phyloP scores from a whole-genome alignment of 2,888 invertebrate species.

The Philereme vetulata region DNA sequence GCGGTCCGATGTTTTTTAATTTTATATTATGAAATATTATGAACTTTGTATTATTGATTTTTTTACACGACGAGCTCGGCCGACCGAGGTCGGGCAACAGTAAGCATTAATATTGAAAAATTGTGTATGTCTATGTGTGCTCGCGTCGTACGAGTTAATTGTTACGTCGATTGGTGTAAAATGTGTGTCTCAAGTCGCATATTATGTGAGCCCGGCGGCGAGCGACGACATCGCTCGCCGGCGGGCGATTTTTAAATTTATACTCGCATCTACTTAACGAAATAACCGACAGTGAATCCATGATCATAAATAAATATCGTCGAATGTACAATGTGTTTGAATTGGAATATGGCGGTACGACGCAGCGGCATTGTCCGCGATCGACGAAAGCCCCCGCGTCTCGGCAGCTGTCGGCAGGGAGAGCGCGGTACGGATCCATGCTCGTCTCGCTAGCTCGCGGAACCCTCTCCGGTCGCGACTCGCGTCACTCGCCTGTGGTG shows the following conservation, averaged over 20 bases:
- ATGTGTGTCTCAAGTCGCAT: conserved; percentile 82
- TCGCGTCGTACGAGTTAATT: conserved; percentile 83
- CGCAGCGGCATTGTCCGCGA: conserved; percentile 81
- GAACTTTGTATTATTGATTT: conserved; percentile 78
- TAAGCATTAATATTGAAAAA: conserved; percentile 75
- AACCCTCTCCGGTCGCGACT: conserved; percentile 53
- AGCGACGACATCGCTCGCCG: conserved; percentile 69
- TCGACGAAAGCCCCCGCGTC: conserved; percentile 82
- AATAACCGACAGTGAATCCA: conserved; percentile 84
- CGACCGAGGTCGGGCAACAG: conserved; percentile 80
- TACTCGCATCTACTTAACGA: conserved; percentile 83
- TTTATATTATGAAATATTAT: conserved; percentile 74
- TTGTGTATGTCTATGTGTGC: conserved; percentile 84
- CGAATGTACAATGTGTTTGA: conserved; percentile 80
- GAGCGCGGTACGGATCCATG: conserved; percentile 79
- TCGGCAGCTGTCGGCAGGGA: conserved; percentile 82
- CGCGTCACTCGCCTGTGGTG: conserved; percentile 61
- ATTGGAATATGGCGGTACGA: conserved; percentile 63
- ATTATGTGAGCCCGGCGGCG: conserved; percentile 76
- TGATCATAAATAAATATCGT: conserved; percentile 85
- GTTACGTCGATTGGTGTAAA: conserved; percentile 84
- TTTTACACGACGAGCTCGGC: conserved; percentile 84
- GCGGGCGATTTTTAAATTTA: conserved; percentile 81
- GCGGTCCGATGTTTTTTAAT: conserved; percentile 84
- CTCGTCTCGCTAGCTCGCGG: conserved; percentile 64